Evolutionary conservation across 2,113 vertebrate genomes (phyloP).

Genomic region (Pristiophorus japonicus): DNA sequence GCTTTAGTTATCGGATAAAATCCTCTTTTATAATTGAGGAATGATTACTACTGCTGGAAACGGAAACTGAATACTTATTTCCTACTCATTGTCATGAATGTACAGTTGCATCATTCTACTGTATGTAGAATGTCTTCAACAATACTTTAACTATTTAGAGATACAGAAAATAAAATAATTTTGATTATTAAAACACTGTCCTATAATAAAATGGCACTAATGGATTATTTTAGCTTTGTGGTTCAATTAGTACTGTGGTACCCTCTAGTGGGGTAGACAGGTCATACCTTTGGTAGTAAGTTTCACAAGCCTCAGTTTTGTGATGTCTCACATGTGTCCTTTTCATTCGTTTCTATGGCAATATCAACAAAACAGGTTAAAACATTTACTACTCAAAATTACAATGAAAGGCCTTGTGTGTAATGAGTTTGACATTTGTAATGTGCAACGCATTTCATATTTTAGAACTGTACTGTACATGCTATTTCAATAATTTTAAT

Average conservation of each 20-base stretch:
- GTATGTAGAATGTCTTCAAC: background rate
- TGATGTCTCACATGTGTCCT: constrained; percentile 81
- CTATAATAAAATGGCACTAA: constrained; percentile 24
- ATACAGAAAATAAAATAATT: background rate
- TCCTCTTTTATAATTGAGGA: background rate
- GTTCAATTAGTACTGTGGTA: constrained; percentile 49
- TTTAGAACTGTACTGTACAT: constrained; percentile 19
- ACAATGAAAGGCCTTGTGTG: background rate
- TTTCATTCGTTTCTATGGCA: constrained; percentile 85
- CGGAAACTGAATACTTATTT: constrained; percentile 2
- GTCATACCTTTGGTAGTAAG: constrained; percentile 80
- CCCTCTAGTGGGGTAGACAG: constrained; percentile 47
- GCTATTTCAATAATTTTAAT: constrained; percentile 31
- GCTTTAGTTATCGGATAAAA: background rate
- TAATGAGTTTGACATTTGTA: constrained; percentile 29
- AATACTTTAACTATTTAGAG: background rate
- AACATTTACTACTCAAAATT: constrained; percentile 21
- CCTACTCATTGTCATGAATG: background rate
- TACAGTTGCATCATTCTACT: background rate
- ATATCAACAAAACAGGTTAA: constrained; percentile 41
- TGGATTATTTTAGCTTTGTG: constrained; percentile 19
- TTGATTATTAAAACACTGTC: background rate
- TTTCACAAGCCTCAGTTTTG: constrained; percentile 69
- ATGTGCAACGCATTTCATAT: background rate
- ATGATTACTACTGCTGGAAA: constrained; percentile 12